Evolutionary conservation across 1,140 invertebrate species (phyloP).

Genomic region (Polypedilum pembai): DNA sequence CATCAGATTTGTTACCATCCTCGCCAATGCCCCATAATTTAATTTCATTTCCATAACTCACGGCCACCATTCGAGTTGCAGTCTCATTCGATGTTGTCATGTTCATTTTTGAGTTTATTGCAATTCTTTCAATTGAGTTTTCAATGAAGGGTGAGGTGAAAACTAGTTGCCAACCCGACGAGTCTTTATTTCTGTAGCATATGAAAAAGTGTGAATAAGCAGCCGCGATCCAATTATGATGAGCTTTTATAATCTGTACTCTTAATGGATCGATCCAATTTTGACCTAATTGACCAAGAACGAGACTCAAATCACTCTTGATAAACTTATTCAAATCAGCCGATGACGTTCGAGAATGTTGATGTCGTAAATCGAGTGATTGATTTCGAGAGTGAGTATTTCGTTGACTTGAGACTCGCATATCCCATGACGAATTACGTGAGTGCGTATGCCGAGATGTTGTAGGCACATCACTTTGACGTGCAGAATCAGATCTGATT

Average conservation of each 20-base stretch:
- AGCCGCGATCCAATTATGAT: slow-evolving; percentile 96
- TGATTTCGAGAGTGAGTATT: slow-evolving; percentile 68
- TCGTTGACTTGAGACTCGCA: slow-evolving; percentile 46
- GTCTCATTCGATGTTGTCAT: slow-evolving; percentile 42
- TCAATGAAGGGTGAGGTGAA: slow-evolving; percentile 91
- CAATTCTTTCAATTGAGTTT: slow-evolving; percentile 80
- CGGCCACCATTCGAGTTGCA: slow-evolving; percentile 76
- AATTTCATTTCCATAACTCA: slow-evolving; percentile 77
- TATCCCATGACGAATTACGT: slow-evolving; percentile 71
- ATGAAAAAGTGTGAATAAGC: slow-evolving; percentile 93
- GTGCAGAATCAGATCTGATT: slow-evolving; percentile 20
- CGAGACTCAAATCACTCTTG: slow-evolving; percentile 59
- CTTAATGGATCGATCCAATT: slow-evolving; percentile 74
- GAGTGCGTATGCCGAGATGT: slow-evolving; percentile 48
- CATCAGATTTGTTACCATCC: slow-evolving; percentile 64
- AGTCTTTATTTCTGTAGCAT: slow-evolving; percentile 91
- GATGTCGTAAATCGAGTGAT: slow-evolving; percentile 62
- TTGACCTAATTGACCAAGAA: slow-evolving; percentile 52
- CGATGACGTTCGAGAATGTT: slow-evolving; percentile 64
- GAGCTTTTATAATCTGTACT: slow-evolving; percentile 90
- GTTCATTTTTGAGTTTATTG: slow-evolving; percentile 85
- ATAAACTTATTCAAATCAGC: slow-evolving; percentile 69
- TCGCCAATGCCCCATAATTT: slow-evolving; percentile 84
- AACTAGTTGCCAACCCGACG: slow-evolving; percentile 89
- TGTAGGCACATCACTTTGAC: not conserved